Evolutionary conservation across 1,140 invertebrate genomes (phyloP).

Genomic region (Eueides isabella): DNA sequence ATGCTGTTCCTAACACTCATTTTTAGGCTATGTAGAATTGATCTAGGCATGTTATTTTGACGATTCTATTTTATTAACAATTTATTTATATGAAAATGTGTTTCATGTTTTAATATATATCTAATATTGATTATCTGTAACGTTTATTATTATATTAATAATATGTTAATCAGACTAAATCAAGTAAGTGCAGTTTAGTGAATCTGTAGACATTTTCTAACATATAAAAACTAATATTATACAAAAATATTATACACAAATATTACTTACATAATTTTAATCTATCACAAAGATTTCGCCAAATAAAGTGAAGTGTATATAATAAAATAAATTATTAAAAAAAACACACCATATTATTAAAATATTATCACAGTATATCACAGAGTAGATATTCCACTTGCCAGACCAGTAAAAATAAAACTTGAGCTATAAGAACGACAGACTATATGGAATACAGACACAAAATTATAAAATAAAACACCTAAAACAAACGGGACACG

Average conservation of each 20-base stretch:
- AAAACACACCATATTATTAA: neutral
- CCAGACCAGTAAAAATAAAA: no score
- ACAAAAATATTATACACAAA: neutral
- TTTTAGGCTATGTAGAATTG: constrained; percentile 59
- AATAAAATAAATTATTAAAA: constrained; percentile 19
- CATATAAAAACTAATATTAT: neutral
- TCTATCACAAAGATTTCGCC: constrained; percentile 21
- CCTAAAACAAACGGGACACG: no score
- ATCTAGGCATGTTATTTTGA: constrained; percentile 43
- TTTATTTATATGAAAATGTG: neutral
- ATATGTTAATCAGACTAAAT: neutral
- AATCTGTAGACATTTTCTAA: neutral
- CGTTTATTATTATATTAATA: neutral
- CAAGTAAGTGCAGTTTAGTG: neutral
- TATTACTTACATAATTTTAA: neutral
- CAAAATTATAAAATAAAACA: no score
- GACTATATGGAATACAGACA: no score
- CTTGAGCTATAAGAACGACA: no score
- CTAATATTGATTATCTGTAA: neutral
- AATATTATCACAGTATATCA: constrained; percentile 1
- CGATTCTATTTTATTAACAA: neutral
- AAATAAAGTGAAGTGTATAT: neutral
- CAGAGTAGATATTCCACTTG: neutral
- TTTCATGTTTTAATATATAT: neutral
- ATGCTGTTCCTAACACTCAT: constrained; percentile 48